Percentiles rank a stretch among this genome's conserved stretches.
These are phyloP conservation scores for Meloidogyne chitwoodi DNA, from an alignment of 1,140 invertebrate species.

Conservation along the genomic window DNA sequence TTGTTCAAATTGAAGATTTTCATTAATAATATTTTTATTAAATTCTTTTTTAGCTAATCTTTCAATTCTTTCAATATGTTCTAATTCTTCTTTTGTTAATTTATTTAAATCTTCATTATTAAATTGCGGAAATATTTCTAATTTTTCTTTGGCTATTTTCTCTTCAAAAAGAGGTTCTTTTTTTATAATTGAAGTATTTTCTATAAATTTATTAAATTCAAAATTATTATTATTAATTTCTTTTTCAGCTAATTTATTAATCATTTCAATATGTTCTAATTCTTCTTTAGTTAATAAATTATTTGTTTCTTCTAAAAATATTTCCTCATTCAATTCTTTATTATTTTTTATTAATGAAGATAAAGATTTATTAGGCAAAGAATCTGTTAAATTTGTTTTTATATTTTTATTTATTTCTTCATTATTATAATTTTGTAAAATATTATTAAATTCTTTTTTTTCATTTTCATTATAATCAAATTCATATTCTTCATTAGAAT, in stretches of 20 bases:
- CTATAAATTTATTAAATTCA: too few species aligned
- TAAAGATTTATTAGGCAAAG: too few species aligned
- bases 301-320: neutral
- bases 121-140: too few species aligned
- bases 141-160: too few species aligned
- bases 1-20: neutral
- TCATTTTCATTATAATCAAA: neutral
- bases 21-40: neutral
- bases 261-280: constrained; percentile 31
- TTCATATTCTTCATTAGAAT: neutral
- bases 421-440: too few species aligned
- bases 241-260: constrained; percentile 34
- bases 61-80: constrained; percentile 30
- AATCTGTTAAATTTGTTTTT: too few species aligned
- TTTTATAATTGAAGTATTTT: too few species aligned
- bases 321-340: too few species aligned
- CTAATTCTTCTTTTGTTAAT: constrained; percentile 40
- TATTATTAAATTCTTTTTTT: neutral
- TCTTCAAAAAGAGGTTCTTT: too few species aligned
- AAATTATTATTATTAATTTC: too few species aligned
- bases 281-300: constrained; percentile 39
- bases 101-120: neutral
- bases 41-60: neutral
- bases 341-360: too few species aligned
- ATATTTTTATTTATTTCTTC: too few species aligned